phyloP scores from a whole-genome alignment of 2,797 vertebrate species.

The Limosa lapponica region DNA sequence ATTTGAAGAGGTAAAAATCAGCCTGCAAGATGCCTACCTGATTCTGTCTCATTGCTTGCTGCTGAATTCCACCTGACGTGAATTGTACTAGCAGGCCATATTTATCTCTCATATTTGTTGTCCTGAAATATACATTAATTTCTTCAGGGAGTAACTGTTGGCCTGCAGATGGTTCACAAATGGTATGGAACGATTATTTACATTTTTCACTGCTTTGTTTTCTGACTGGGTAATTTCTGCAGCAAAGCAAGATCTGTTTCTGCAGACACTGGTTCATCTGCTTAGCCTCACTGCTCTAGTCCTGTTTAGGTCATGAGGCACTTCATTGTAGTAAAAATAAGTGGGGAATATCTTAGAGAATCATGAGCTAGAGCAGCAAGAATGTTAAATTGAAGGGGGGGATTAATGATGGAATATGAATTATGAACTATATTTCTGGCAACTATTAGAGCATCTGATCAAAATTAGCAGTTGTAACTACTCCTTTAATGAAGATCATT shows the following conservation, averaged over 20 bases:
- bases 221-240: constrained; percentile 8
- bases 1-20: neutral
- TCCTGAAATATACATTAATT: neutral
- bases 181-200: neutral
- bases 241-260: neutral
- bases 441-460: constrained; percentile 13
- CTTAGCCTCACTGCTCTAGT: neutral
- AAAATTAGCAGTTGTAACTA: constrained; percentile 43
- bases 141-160: neutral
- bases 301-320: neutral
- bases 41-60: neutral
- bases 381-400: neutral
- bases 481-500: constrained; percentile 12
- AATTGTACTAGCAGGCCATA: neutral
- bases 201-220: constrained; percentile 21
- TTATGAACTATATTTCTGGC: neutral
- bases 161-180: constrained; percentile 17
- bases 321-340: neutral
- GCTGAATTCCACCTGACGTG: neutral
- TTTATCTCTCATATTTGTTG: neutral
- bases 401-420: neutral
- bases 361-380: neutral
- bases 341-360: neutral
- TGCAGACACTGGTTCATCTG: neutral
- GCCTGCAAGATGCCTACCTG: neutral